Percentiles rank a stretch among this genome's conserved stretches.
phyloP scores from a whole-genome alignment of 2,113 vertebrate species.

The Triplophysa rosa region DNA sequence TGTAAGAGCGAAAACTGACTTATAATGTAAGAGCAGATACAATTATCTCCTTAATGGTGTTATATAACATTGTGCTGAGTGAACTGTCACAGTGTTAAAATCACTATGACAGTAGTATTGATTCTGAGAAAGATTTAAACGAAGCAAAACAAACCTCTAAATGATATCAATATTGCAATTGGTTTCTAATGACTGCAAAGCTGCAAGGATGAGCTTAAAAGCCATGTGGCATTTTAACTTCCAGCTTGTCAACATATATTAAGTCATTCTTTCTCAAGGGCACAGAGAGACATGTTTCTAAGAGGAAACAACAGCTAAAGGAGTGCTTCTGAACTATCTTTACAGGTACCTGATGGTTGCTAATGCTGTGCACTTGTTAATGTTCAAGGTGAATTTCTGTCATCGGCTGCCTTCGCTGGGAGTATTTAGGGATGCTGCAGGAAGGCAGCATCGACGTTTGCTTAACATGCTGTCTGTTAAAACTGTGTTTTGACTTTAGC shows the following conservation, averaged over 20 bases:
- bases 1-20: constrained; percentile 41
- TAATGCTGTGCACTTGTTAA: constrained; percentile 23
- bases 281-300: constrained; percentile 28
- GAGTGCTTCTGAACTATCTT: constrained; percentile 8
- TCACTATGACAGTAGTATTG: constrained; percentile 17
- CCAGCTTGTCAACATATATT: constrained; percentile 26
- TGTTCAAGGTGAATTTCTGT: background rate
- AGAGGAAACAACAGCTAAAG: background rate
- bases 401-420: background rate
- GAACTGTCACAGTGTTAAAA: constrained; percentile 16
- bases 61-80: constrained; percentile 42
- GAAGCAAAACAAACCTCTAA: constrained; percentile 15
- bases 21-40: background rate
- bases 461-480: too few relatives aligned
- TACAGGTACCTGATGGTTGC: constrained; percentile 42
- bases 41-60: background rate
- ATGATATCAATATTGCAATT: constrained; percentile 26
- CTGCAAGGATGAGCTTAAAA: constrained; percentile 10
- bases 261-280: constrained; percentile 21
- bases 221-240: constrained; percentile 19
- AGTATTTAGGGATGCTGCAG: too few relatives aligned
- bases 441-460: background rate
- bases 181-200: constrained; percentile 14
- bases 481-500: too few relatives aligned
- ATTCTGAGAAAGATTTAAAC: constrained; percentile 15